Percentiles rank a stretch among this genome's conserved stretches.
Conservation (phyloP, 2,113 vertebrate species). For the Ceratotherium simum region DNA sequence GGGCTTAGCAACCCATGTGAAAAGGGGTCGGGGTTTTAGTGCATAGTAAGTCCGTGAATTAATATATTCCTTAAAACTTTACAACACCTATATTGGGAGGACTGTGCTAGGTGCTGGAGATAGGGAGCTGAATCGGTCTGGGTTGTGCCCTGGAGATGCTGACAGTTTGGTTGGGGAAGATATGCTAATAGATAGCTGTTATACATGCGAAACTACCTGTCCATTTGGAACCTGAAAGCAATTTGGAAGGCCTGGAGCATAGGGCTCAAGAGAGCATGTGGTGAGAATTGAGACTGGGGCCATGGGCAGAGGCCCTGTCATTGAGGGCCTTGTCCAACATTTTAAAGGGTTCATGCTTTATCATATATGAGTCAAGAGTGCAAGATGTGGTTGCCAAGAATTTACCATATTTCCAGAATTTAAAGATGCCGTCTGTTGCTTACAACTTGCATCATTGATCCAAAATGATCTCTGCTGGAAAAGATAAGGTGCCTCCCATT, state of each 20-base stretch:
- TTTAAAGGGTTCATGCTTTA: not conserved
- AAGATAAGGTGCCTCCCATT: not conserved
- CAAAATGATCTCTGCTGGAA: not conserved
- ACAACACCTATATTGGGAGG: not conserved
- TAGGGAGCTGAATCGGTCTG: not conserved
- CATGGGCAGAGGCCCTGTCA: not conserved
- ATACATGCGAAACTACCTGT: not conserved
- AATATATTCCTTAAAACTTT: not conserved
- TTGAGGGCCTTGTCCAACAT: not conserved
- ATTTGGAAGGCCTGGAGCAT: not conserved
- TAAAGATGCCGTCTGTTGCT: not conserved
- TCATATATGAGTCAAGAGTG: not conserved
- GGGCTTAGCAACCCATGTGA: not conserved
- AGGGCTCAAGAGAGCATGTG: not conserved
- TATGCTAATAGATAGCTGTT: not conserved
- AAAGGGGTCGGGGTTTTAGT: not conserved
- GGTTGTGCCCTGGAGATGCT: not conserved
- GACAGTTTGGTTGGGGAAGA: not conserved
- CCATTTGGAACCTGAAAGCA: not conserved
- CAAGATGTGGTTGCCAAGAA: not conserved
- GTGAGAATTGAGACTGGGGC: not conserved
- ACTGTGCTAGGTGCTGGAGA: not conserved
- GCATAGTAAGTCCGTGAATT: not conserved
- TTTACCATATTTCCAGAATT: conserved; percentile 3
- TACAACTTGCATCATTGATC: not conserved